These are phyloP conservation scores for Ammodytes dubius DNA, from an alignment of 2,113 vertebrate species.

Conservation along the genomic window DNA sequence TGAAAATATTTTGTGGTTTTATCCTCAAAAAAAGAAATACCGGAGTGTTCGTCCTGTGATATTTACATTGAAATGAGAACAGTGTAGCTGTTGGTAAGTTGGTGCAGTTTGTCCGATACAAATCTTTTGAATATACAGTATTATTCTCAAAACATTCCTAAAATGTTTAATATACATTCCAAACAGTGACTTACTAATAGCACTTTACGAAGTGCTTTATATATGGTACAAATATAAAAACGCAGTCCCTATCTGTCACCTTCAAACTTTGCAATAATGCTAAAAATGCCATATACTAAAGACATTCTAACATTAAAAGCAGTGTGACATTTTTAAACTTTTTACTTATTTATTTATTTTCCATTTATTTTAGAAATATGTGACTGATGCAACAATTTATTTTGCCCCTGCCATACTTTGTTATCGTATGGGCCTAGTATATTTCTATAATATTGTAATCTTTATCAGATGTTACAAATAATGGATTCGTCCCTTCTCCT, in stretches of 20 bases:
- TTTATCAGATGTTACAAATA: slow-evolving; percentile 7
- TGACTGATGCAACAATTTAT: neutral
- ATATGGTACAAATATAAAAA: too few species aligned
- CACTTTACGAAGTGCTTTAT: too few species aligned
- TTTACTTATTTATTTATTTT: too few species aligned
- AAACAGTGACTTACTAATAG: too few species aligned
- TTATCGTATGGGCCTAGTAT: neutral
- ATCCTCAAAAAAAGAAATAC: slow-evolving; percentile 25
- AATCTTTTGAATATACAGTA: neutral
- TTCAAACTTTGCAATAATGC: too few species aligned
- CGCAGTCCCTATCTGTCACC: too few species aligned
- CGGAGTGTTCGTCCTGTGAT: slow-evolving; percentile 10
- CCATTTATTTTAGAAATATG: neutral
- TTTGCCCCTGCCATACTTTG: neutral
- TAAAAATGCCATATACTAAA: too few species aligned
- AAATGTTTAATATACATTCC: too few species aligned
- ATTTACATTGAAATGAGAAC: neutral
- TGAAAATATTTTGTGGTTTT: slow-evolving; percentile 29
- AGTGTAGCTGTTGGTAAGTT: neutral
- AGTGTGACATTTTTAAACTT: neutral
- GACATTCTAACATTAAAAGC: too few species aligned
- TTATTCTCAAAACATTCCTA: too few species aligned
- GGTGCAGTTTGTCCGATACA: neutral
- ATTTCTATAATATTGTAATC: neutral
- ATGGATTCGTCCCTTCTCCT: slow-evolving; percentile 17